These are phyloP conservation scores for Loxodonta africana DNA, from an alignment of 2,113 vertebrate species.

Conservation along the genomic window DNA sequence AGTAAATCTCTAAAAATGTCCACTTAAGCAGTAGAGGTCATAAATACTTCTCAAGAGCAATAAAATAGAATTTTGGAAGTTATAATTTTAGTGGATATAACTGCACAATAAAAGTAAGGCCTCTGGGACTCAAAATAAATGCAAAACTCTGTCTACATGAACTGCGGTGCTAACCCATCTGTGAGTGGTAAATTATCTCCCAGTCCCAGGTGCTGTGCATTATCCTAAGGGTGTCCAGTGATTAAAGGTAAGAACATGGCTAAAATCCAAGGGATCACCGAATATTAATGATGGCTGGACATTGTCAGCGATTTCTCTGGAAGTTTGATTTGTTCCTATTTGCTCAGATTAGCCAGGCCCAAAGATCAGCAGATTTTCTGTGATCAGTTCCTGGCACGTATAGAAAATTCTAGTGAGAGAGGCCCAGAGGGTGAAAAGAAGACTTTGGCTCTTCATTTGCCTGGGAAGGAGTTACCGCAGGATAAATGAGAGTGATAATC, in stretches of 20 bases:
- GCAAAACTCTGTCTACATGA: constrained; percentile 88
- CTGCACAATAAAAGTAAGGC: constrained; percentile 88
- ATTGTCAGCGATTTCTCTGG: constrained; percentile 87
- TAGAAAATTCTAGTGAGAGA: background rate
- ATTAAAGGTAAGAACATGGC: constrained; percentile 90
- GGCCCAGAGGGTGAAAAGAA: background rate
- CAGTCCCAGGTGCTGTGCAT: constrained; percentile 88
- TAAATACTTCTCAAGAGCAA: constrained; percentile 89
- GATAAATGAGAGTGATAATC: constrained; percentile 71
- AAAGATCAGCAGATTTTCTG: constrained; percentile 53
- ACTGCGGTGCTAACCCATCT: constrained; percentile 88
- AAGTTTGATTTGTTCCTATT: constrained; percentile 85
- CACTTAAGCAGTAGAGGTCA: constrained; percentile 87
- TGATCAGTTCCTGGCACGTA: constrained; percentile 2
- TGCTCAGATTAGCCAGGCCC: constrained; percentile 74
- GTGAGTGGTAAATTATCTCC: constrained; percentile 88
- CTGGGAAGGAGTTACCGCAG: background rate
- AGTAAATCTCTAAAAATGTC: constrained; percentile 90
- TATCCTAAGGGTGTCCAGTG: constrained; percentile 87
- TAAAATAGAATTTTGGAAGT: constrained; percentile 92
- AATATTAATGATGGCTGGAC: constrained; percentile 88
- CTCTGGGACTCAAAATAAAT: constrained; percentile 87
- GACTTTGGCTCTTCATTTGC: constrained; percentile 31
- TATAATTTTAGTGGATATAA: constrained; percentile 92
- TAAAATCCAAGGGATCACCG: constrained; percentile 84